Evolutionary conservation across 2,888 invertebrate genomes (phyloP), one percentile per base, ranked within the genome.

Genomic region (Oscheius onirici): DNA sequence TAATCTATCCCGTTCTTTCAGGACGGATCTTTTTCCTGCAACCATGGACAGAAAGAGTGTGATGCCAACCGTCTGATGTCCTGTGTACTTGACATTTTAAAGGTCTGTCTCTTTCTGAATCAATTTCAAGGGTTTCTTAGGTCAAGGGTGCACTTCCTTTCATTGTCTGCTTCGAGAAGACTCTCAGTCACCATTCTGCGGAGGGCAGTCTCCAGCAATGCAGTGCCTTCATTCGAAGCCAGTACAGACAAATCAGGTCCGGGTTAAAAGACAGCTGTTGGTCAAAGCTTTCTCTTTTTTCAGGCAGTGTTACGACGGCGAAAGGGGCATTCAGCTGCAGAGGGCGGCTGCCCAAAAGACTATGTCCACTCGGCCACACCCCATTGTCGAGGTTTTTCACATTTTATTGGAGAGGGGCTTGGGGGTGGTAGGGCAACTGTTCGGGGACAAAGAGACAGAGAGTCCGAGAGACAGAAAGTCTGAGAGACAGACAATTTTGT

Each of bases 1-100:
- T n/a, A n/a, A n/a, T n/a, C n/a, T n/a, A n/a, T n/a, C n/a, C 8
- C 46, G n/a, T 17, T 44, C 17, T 73, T 84, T 52, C 72, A 85
- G 85, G 85, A 85, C 57, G 86, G 86, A 22, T 83, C 84, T 46
- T 84, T 87, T 67, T 85, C 85, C 15, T 86, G 86, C 74, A 86
- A 86, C 69, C 86, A 86, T 76, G 86, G 86, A 2, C 77, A 82
- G 66, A 86, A 83, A 70, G 86, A 86, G 68, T 86, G 86, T 72
- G 87, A 86, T 57, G 86, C 86, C 43, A 86, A 86, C 72, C 75
- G 84, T 49, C 74, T 86, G 24, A 84, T 86, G 79, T 80, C 83
- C 26, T 86, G 86, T 74, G 86, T 84, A 28, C 55, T 86, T 15
- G 85, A 84, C 65, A 77, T 83, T 34, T 77, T 86, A 40, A 77